Evolutionary conservation across 2,113 vertebrate species (phyloP), one percentile per base, ranked within the genome.

Genomic region (Xyliphius kryptos): DNA sequence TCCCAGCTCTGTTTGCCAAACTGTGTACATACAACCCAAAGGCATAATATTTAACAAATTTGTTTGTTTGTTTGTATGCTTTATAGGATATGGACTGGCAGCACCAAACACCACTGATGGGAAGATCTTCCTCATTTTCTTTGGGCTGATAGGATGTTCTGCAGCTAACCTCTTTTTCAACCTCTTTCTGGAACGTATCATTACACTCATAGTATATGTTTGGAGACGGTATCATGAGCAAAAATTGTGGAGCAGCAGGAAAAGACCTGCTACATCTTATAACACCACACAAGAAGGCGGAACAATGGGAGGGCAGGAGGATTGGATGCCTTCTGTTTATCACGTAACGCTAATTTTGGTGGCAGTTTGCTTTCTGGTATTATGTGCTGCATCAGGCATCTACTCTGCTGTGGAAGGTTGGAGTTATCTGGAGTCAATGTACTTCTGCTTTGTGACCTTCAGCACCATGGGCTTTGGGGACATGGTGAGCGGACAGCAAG

Each of bases 401-500:
- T 86, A 83, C 66, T 74, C 78, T 2, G 49, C 62, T 19, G 77
- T 79, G 68, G 85, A 85, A 63, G 77, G 72, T 21, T 82, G 82
- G 83, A 71, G 59, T 11, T 86, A 74, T 68, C 36, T 64, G 3
- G 80, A 83, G 52, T 82, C 81, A 0, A 71, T 86, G 44, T 85
- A 85, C 62, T 83, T 85, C 68, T 86, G 80, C 72, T 85, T 83
- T 3, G 81, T 82, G 62, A 75, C 82, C 0, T 83, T 85, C 63
- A 81, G 75, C 72, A 85, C 77, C 1, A 78, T 84, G 22, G 84
- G 82, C 20, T 87, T 87, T 5, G 78, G 84, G 5, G 85, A 84
- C 65, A 76, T 85, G 75, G 83, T 84, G 5, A 85, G 81, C 16
- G 55, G 74, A 22, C 84, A 85, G 55, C 70, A 69, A 52, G 67